A percentile compares a stretch with the other conserved stretches of the same genome.
phyloP scores from a whole-genome alignment of 2,797 vertebrate genomes.

The Sandelia bainsii region DNA sequence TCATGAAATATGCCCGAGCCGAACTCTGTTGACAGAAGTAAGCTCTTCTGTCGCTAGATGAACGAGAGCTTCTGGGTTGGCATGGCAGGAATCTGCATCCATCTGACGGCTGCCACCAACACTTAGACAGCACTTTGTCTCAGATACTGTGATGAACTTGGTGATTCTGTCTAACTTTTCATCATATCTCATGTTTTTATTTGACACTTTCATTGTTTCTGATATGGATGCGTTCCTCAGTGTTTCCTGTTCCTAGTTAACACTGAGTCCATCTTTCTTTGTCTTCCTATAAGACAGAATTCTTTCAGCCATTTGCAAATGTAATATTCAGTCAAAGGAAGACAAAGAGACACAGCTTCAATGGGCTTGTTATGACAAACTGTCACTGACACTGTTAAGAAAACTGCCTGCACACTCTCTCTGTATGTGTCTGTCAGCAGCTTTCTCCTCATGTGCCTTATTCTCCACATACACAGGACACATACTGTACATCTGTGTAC shows the following conservation, averaged over 20 bases:
- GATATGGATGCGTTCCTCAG: conserved; percentile 41
- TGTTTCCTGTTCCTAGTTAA: conserved; percentile 55
- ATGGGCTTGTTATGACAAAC: conserved; percentile 70
- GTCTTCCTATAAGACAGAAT: conserved; percentile 52
- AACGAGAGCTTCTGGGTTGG: conserved; percentile 22
- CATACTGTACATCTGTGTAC: conserved; percentile 29
- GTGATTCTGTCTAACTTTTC: conserved; percentile 39
- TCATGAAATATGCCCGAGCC: conserved; percentile 35
- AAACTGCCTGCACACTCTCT: conserved; percentile 34
- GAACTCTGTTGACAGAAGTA: conserved; percentile 49
- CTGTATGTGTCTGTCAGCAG: conserved; percentile 31
- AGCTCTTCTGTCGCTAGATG: conserved; percentile 36
- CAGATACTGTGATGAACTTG: conserved; percentile 48
- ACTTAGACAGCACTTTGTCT: conserved; percentile 52
- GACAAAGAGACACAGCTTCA: conserved; percentile 55
- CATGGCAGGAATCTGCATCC: conserved; percentile 28
- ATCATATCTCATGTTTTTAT: conserved; percentile 54
- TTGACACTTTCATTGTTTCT: conserved; percentile 61
- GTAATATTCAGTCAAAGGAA: conserved; percentile 49
- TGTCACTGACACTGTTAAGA: conserved; percentile 59
- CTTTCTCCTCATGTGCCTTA: conserved; percentile 4
- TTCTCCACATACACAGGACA: conserved; percentile 23
- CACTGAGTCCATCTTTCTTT: conserved; percentile 56
- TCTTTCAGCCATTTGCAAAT: conserved; percentile 50
- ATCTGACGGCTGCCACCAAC: conserved; percentile 43